Conservation (phyloP, 2,888 invertebrate genomes). For the Leucoma salicis region DNA sequence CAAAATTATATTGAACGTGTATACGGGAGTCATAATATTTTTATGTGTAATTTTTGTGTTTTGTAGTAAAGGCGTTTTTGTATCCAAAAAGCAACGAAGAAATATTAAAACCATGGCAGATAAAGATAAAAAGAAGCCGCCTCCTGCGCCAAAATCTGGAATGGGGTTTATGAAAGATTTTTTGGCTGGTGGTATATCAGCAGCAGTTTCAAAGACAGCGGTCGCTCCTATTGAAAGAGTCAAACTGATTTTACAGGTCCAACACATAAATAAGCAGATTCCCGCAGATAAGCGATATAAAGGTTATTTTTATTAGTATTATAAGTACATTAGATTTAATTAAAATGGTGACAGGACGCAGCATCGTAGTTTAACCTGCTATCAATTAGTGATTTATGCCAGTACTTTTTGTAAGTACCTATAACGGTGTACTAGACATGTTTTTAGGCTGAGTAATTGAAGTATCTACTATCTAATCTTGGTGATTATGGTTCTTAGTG, state of each 20-base stretch:
- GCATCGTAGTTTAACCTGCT: no score
- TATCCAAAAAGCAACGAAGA: not conserved
- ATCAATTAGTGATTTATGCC: no score
- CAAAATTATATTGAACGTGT: not conserved
- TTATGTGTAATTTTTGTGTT: not conserved
- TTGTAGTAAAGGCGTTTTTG: not conserved
- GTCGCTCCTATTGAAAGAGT: slow-evolving; percentile 98
- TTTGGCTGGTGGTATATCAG: slow-evolving; percentile 94
- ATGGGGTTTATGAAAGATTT: slow-evolving; percentile 93
- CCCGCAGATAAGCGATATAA: slow-evolving; percentile 93
- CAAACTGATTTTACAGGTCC: slow-evolving; percentile 96
- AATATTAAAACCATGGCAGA: slow-evolving; percentile 2
- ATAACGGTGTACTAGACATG: no score
- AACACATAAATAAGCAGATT: slow-evolving; percentile 96
- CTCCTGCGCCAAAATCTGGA: slow-evolving; percentile 22
- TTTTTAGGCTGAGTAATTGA: no score
- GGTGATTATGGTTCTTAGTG: no score
- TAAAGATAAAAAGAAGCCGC: slow-evolving; percentile 10
- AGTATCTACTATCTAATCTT: no score
- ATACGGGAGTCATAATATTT: not conserved
- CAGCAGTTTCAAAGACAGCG: slow-evolving; percentile 96
- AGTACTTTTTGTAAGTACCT: no score
- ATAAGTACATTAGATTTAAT: no score
- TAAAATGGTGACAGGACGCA: no score
- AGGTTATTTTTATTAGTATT: slow-evolving; percentile 72